Evolutionary conservation across 2,113 vertebrate genomes (phyloP).

Genomic region (Chaetura pelagica): DNA sequence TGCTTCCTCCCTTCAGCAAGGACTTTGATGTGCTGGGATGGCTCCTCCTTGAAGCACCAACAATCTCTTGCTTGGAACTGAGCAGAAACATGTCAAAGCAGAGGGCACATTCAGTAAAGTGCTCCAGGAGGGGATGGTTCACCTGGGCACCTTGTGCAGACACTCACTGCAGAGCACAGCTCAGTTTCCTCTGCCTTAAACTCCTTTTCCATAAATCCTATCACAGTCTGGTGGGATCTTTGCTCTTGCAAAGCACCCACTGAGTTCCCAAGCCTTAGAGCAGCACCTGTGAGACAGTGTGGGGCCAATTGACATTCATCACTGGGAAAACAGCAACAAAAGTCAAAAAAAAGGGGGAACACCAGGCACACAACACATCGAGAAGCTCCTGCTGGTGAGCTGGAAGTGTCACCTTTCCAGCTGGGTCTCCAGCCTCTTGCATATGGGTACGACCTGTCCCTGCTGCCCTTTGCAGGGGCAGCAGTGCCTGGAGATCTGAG

Average conservation of each 20-base stretch:
- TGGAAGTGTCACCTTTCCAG: background rate
- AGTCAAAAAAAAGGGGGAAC: fast-evolving
- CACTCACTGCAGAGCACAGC: background rate
- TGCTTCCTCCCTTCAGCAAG: conserved; percentile 53
- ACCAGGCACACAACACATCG: fast-evolving
- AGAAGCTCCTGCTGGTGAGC: fast-evolving
- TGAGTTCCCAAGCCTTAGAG: fast-evolving
- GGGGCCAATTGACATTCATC: fast-evolving
- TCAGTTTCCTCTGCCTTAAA: background rate
- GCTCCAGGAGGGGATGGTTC: background rate
- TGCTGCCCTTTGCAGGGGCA: background rate
- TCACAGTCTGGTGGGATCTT: background rate
- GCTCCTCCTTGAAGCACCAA: background rate
- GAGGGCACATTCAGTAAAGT: fast-evolving
- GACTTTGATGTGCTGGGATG: background rate
- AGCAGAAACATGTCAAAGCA: background rate
- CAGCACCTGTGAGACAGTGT: fast-evolving
- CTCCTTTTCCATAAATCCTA: background rate
- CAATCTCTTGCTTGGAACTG: background rate
- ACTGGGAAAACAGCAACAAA: fast-evolving
- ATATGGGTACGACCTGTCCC: background rate
- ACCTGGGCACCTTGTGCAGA: fast-evolving
- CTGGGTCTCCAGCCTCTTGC: fast-evolving
- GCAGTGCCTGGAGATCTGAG: background rate
- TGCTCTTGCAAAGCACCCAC: background rate